Conservation (phyloP, 2,888 invertebrate genomes). For the Schizaphis graminum region DNA sequence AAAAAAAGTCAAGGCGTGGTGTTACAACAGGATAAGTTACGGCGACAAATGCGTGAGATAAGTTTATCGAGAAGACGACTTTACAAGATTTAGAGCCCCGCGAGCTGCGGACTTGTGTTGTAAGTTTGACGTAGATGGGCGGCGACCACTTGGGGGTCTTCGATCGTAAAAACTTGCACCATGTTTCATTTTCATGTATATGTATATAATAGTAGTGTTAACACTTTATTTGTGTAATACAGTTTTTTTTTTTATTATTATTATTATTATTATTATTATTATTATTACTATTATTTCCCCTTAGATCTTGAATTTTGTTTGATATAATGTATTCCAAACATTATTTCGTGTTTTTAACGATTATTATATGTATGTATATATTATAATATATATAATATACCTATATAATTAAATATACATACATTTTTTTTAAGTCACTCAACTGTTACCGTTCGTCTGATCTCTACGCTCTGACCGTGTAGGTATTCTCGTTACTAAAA, state of each 20-base stretch:
- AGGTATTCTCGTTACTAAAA: not conserved
- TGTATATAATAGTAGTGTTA: not conserved
- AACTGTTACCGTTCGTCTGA: not conserved
- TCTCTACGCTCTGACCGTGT: slow-evolving; percentile 4
- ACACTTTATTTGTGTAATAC: not conserved
- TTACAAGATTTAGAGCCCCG: not conserved
- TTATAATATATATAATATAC: too few relatives aligned
- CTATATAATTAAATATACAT: not conserved
- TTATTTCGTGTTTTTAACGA: not conserved
- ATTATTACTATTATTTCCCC: not conserved
- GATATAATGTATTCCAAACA: slow-evolving; percentile 24
- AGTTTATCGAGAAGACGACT: not conserved
- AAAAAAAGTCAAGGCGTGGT: not conserved
- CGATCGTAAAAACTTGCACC: not conserved
- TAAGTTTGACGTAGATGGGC: not conserved
- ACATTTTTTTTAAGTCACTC: slow-evolving; percentile 7
- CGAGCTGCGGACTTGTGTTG: not conserved
- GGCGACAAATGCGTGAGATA: not conserved
- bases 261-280: not conserved
- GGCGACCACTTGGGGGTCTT: not conserved
- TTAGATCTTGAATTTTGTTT: not conserved
- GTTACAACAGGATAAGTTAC: not conserved
- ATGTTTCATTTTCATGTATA: not conserved
- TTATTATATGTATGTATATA: not conserved
- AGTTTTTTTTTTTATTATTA: not conserved